Evolutionary conservation across 2,888 invertebrate species (phyloP).

Genomic region (Aleiodes leptofemur): DNA sequence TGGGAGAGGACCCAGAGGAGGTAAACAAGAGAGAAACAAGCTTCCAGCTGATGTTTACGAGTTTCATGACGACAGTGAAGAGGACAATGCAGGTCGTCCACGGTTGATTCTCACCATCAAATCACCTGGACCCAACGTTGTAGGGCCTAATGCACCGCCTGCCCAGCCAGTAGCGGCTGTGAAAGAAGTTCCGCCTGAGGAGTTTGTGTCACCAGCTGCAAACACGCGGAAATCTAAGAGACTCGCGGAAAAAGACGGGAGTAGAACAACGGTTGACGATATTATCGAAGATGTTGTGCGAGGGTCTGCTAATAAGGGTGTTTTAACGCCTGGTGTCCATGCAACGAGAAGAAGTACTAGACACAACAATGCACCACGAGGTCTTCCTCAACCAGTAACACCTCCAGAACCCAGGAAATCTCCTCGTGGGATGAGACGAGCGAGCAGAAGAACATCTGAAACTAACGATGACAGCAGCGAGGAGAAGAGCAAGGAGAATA

Average conservation of each 20-base stretch:
- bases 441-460: slow-evolving; percentile 81
- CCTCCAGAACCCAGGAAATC: slow-evolving; percentile 77
- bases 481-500: slow-evolving; percentile 75
- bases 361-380: slow-evolving; percentile 74
- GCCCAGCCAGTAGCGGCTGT: slow-evolving; percentile 74
- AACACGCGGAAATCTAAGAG: slow-evolving; percentile 89
- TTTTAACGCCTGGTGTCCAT: slow-evolving; percentile 67
- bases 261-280: slow-evolving; percentile 88
- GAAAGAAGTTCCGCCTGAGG: slow-evolving; percentile 78
- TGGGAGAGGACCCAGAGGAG: slow-evolving; percentile 74
- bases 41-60: slow-evolving; percentile 89
- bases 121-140: slow-evolving; percentile 77
- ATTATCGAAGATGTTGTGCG: slow-evolving; percentile 93
- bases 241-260: slow-evolving; percentile 86
- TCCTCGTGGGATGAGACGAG: slow-evolving; percentile 80
- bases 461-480: slow-evolving; percentile 81
- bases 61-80: slow-evolving; percentile 93
- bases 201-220: slow-evolving; percentile 80
- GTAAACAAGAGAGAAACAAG: slow-evolving; percentile 77
- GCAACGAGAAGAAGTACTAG: slow-evolving; percentile 78
- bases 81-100: slow-evolving; percentile 80
- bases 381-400: slow-evolving; percentile 57
- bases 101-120: slow-evolving; percentile 89
- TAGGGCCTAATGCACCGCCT: slow-evolving; percentile 71
- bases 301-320: slow-evolving; percentile 77